A percentile compares a stretch with the other conserved stretches of the same genome.
Conservation (phyloP, 2,888 invertebrate genomes). For the Cheilosia scutellata region DNA sequence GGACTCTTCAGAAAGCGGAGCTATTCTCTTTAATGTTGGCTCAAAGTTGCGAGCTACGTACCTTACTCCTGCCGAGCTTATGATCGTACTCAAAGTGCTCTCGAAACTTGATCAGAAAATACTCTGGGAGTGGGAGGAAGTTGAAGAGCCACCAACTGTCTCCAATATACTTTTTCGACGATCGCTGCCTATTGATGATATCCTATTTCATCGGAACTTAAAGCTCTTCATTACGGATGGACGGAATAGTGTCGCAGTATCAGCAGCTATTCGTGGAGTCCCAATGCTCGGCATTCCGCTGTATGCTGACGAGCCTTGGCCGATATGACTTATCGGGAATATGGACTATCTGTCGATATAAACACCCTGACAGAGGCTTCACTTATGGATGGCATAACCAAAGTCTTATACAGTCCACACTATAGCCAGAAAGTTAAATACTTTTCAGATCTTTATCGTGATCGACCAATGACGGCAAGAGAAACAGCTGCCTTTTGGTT, state of each 20-base stretch:
- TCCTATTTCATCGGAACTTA: constrained; percentile 76
- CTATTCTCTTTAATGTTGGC: constrained; percentile 84
- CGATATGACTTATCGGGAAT: constrained; percentile 78
- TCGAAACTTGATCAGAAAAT: constrained; percentile 86
- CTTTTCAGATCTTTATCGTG: constrained; percentile 85
- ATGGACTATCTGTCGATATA: constrained; percentile 79
- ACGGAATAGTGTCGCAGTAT: constrained; percentile 13
- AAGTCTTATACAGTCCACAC: constrained; percentile 78
- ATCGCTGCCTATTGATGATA: background rate
- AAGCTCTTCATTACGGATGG: constrained; percentile 53
- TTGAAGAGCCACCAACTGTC: constrained; percentile 79
- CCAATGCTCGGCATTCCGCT: constrained; percentile 51
- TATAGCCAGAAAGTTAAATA: constrained; percentile 81
- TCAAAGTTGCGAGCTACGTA: constrained; percentile 80
- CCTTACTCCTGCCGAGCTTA: constrained; percentile 85
- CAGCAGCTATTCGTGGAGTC: constrained; percentile 17
- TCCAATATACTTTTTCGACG: constrained; percentile 25
- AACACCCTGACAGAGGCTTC: constrained; percentile 73
- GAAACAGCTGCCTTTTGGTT: constrained; percentile 86
- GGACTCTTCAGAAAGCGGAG: constrained; percentile 83
- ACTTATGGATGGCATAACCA: constrained; percentile 76
- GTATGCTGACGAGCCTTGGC: constrained; percentile 80
- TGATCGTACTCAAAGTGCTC: constrained; percentile 86
- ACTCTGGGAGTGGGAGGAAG: constrained; percentile 89
- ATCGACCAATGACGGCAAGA: constrained; percentile 85